These are phyloP conservation scores for Meta bourneti DNA, from an alignment of 2,888 invertebrate species.

Conservation along the genomic window DNA sequence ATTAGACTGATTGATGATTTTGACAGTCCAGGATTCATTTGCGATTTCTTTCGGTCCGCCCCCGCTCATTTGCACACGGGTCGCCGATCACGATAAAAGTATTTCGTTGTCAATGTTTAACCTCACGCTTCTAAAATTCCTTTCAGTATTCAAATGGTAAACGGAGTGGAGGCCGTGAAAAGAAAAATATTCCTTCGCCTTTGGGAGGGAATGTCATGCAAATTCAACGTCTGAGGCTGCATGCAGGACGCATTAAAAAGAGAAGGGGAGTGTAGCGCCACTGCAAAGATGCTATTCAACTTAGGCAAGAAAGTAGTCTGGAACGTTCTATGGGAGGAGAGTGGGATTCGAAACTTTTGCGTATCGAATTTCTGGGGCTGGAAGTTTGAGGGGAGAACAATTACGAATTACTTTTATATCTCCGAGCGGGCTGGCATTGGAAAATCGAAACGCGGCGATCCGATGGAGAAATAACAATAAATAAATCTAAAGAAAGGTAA, in stretches of 20 bases:
- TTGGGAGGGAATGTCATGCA: constrained; percentile 57
- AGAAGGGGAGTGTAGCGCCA: neutral
- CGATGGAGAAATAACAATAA: neutral
- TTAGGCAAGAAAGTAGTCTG: constrained; percentile 20
- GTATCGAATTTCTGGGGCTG: neutral
- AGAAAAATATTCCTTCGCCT: constrained; percentile 57
- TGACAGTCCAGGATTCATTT: constrained; percentile 68
- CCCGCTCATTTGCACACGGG: constrained; percentile 72
- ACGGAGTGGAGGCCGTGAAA: constrained; percentile 64
- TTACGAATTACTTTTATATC: neutral
- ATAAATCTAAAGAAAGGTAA: neutral
- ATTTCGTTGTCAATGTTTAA: constrained; percentile 74
- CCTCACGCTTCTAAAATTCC: constrained; percentile 58
- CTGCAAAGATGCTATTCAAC: constrained; percentile 13
- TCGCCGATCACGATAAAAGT: constrained; percentile 71
- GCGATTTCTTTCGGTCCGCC: constrained; percentile 63
- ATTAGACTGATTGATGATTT: constrained; percentile 76
- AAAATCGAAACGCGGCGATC: neutral
- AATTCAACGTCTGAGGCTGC: constrained; percentile 50
- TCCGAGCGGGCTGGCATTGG: neutral
- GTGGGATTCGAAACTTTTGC: neutral
- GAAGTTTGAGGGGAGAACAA: neutral
- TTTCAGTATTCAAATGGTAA: constrained; percentile 76
- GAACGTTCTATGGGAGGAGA: neutral
- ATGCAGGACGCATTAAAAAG: constrained; percentile 33